Percentiles rank a stretch among this genome's conserved stretches.
Conservation (phyloP, 1,140 invertebrate genomes). For the Calosoma granatense region DNA sequence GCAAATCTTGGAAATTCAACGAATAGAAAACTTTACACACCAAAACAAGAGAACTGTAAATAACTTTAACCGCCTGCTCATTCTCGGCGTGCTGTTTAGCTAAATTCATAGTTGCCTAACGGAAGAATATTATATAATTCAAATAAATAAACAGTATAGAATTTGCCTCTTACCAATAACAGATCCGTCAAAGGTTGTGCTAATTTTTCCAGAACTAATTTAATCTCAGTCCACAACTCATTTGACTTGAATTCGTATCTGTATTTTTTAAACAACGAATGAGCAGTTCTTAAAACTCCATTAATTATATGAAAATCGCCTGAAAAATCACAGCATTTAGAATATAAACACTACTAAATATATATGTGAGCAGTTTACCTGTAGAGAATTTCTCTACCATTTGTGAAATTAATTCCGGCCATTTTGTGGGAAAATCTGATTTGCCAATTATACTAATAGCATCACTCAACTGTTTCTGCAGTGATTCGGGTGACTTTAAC, state of each 20-base stretch:
- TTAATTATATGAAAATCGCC: constrained; percentile 93
- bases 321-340: constrained; percentile 31
- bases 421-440: constrained; percentile 89
- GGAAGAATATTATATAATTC: constrained; percentile 18
- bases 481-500: constrained; percentile 78
- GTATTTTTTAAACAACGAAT: constrained; percentile 94
- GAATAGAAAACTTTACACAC: constrained; percentile 97
- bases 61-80: constrained; percentile 68
- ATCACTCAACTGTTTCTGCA: constrained; percentile 93
- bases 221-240: constrained; percentile 91
- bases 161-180: constrained; percentile 64
- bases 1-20: constrained; percentile 92
- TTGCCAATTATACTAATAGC: constrained; percentile 91
- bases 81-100: constrained; percentile 69
- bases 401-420: constrained; percentile 80
- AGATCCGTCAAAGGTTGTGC: constrained; percentile 88
- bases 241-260: constrained; percentile 93
- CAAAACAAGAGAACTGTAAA: constrained; percentile 80
- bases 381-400: constrained; percentile 88
- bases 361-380: constrained; percentile 37
- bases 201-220: constrained; percentile 90
- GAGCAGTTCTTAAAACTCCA: constrained; percentile 86
- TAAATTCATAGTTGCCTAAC: constrained; percentile 75
- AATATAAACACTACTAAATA: constrained; percentile 10
- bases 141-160: not conserved